Evolutionary conservation across 2,113 vertebrate species (phyloP), one percentile per base, ranked within the genome.

Genomic region (Ailuropoda melanoleuca): DNA sequence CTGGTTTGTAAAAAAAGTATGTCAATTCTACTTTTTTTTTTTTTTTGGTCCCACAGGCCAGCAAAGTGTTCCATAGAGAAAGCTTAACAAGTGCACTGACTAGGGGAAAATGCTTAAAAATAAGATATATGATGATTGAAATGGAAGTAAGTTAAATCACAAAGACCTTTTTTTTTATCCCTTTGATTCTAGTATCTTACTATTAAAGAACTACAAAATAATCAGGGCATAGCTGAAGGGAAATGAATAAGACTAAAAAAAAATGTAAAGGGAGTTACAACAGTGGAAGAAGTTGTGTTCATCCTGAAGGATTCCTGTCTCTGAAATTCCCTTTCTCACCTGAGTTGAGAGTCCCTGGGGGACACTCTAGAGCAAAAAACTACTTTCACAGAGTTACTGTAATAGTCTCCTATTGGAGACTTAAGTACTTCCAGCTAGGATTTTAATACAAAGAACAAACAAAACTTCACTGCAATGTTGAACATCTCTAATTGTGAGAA

Each of bases 1-100:
- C 18, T 89, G 17, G 29, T 92, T 96, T 97, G 34, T 66, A 62
- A 96, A 95, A 89, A 17, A 93, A 55, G 5, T 34, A 78, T 17
- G 89, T 74, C 6, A 15, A 74, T 37, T 93, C 21, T 39, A 46
- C 74, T 87, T 72, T 66, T 80, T 87, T 72, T 66, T 62, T 64
- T 29, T 64, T 31, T 64, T 14, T 31, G 14, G 43, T 31, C 72
- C 9, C 29, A 74, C 19, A 90, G 74, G 48, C 9, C 12, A 84
- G 26, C 9, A 83, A 75, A 85, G 24, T 60, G 15, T 82, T 74
- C 48, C 87, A 19, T 13, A 60, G 48, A 74, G 48, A 62, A 70
- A 81, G 85, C 10, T 24, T 66, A 93, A 82, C 29, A 46, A 85
- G 39, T 74, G 2, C 0, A 88, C 46, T 92, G 18, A 91, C 58